Conservation (phyloP, 1,140 invertebrate species). For the Galleria mellonella region DNA sequence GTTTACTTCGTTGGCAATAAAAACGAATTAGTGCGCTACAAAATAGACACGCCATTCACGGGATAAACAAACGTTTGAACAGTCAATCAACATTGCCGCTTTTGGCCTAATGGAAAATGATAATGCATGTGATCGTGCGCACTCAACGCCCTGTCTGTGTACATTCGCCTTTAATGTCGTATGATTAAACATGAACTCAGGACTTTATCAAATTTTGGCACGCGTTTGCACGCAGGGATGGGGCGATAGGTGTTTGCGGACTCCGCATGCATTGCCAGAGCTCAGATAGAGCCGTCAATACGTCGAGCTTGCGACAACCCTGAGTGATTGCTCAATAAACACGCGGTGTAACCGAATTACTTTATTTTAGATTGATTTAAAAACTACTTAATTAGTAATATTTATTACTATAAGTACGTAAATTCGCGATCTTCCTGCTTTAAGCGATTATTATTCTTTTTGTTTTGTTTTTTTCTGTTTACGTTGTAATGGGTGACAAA, state of each 20-base stretch:
- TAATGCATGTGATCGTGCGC: slow-evolving; percentile 37
- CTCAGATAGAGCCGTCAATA: slow-evolving; percentile 53
- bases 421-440: no score
- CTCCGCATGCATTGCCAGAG: slow-evolving; percentile 29
- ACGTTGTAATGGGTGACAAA: no score
- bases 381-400: background rate
- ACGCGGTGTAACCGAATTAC: slow-evolving; percentile 5
- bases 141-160: slow-evolving; percentile 32
- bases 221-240: slow-evolving; percentile 43
- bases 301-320: slow-evolving; percentile 32
- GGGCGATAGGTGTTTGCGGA: slow-evolving; percentile 43
- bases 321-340: slow-evolving; percentile 52
- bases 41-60: slow-evolving; percentile 19
- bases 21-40: slow-evolving; percentile 16
- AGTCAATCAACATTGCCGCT: slow-evolving; percentile 25
- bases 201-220: slow-evolving; percentile 65
- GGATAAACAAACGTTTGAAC: slow-evolving; percentile 34
- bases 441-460: no score
- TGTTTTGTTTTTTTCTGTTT: no score
- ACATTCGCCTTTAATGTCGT: slow-evolving; percentile 57
- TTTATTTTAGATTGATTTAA: slow-evolving; percentile 4
- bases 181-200: slow-evolving; percentile 60
- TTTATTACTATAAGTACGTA: no score
- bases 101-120: slow-evolving; percentile 47
- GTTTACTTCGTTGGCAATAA: background rate